Evolutionary conservation across 1,140 invertebrate species (phyloP), one percentile per base, ranked within the genome.

Genomic region (Drosophila rufa): DNA sequence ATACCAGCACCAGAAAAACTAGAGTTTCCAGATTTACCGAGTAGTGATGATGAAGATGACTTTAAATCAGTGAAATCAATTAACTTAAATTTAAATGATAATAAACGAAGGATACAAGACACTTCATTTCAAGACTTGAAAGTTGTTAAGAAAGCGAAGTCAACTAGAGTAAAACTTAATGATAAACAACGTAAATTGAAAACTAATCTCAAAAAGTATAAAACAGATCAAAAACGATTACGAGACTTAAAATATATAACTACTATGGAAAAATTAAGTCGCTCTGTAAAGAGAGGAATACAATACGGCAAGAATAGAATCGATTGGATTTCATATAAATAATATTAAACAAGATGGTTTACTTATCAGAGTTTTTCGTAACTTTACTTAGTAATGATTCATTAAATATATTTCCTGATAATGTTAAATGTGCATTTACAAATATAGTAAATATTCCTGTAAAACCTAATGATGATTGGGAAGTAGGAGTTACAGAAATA

Each of bases 401-500:
- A 36, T 22, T 22, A 22, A 22, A 22, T 22, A 2, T 22, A n/a
- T 22, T 22, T 22, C 19, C 19, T 22, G 19, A 57, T 43, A 45
- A 45, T 12, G 40, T 57, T 14, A 45, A 57, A 14, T 57, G 55
- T 30, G 40, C 40, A 27, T 57, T 57, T 57, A 43, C 25, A n/a
- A 45, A 57, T 7, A 58, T 42, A 15, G 33, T 55, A 55, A 42
- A 56, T 40, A 14, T 56, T 25, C 36, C 19, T n/a, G 50, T 33
- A 27, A 12, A 38, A 17, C 40, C 27, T 36, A 40, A 38, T 22
- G 53, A 56, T 12, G 53, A 56, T 17, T 56, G 53, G 38, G 38
- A 57, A 27, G 55, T 43, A 2, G 55, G 55, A n/a, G 40, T 57
- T 22, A 57, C 55, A n/a, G 38, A 57, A 5, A n/a, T 57, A 42